A percentile compares a stretch with the other conserved stretches of the same genome.
These are phyloP conservation scores for Acleris sparsana DNA, from an alignment of 2,888 invertebrate species.

Conservation along the genomic window DNA sequence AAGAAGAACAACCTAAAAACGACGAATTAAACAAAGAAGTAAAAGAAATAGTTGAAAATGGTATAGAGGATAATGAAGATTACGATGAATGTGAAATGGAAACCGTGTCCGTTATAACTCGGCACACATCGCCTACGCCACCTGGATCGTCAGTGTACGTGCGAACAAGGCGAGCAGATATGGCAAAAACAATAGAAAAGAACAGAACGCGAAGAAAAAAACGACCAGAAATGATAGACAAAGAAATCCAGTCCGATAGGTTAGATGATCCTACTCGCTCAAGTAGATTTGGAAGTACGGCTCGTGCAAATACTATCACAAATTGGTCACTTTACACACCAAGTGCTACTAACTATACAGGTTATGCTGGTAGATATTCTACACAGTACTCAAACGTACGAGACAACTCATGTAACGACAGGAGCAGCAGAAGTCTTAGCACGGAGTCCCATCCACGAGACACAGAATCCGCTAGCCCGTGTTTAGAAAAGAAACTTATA, in stretches of 20 bases:
- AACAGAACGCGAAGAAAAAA: slow-evolving; percentile 84
- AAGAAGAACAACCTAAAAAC: slow-evolving; percentile 44
- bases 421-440: slow-evolving; percentile 70
- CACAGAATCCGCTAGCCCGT: slow-evolving; percentile 48
- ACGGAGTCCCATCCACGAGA: slow-evolving; percentile 64
- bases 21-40: slow-evolving; percentile 42
- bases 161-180: slow-evolving; percentile 87
- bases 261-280: slow-evolving; percentile 87
- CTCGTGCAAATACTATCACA: slow-evolving; percentile 81
- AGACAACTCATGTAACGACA: slow-evolving; percentile 63
- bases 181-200: slow-evolving; percentile 89
- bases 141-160: slow-evolving; percentile 86
- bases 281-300: slow-evolving; percentile 84
- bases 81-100: slow-evolving; percentile 61
- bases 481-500: slow-evolving; percentile 46
- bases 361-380: slow-evolving; percentile 77
- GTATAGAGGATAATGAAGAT: slow-evolving; percentile 43
- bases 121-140: slow-evolving; percentile 91
- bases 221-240: slow-evolving; percentile 85
- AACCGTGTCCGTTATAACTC: slow-evolving; percentile 86
- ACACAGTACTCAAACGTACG: slow-evolving; percentile 72
- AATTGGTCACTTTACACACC: slow-evolving; percentile 87
- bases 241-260: slow-evolving; percentile 89
- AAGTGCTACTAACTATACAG: slow-evolving; percentile 66
- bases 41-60: slow-evolving; percentile 45